Evolutionary conservation across 2,113 vertebrate species (phyloP).

Genomic region (Aviceda subcristata): DNA sequence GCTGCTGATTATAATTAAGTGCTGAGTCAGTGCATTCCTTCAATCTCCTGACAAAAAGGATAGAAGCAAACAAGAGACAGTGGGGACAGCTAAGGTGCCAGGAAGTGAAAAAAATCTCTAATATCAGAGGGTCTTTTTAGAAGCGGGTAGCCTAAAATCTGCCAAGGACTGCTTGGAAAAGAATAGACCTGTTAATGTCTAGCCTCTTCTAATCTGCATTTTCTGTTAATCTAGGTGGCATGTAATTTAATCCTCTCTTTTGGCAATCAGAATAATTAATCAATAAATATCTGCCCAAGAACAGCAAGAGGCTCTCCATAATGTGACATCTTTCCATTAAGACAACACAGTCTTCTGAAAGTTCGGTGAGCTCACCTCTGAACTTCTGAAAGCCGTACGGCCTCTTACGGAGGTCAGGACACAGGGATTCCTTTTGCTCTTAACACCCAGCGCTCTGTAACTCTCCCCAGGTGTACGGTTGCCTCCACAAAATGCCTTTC

Average conservation of each 20-base stretch:
- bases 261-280: not conserved
- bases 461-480: not conserved
- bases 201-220: not conserved
- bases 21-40: not conserved
- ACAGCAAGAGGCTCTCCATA: not conserved
- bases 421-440: not conserved
- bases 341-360: not conserved
- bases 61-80: not conserved
- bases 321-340: not conserved
- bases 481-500: not conserved
- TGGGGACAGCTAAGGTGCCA: not conserved
- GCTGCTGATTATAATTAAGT: not conserved
- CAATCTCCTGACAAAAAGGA: not conserved
- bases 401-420: not conserved
- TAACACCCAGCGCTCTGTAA: not conserved
- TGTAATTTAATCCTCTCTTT: not conserved
- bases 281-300: not conserved
- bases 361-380: not conserved
- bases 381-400: not conserved
- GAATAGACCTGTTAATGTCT: not conserved
- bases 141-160: not conserved
- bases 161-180: not conserved
- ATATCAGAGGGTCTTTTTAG: not conserved
- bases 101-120: not conserved
- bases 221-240: not conserved